Base-by-base conservation (phyloP, 1,140 invertebrate genomes). In the Drosophila paulistorum region DNA sequence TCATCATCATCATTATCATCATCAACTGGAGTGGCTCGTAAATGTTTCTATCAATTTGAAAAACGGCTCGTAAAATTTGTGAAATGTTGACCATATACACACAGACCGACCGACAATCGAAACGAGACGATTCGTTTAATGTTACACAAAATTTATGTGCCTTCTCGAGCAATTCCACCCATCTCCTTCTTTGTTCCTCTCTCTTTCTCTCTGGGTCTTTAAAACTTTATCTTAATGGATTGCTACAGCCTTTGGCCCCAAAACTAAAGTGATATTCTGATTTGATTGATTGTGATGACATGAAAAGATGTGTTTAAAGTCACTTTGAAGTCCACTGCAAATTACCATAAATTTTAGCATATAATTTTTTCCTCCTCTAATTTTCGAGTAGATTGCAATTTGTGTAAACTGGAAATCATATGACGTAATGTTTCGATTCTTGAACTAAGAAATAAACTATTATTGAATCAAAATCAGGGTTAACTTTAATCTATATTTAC, bases 31-130 rank as follows among this genome's bases (percentile, higher is more conserved):
- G 61, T 64, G 78, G 58, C 76, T 68, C 67, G 79, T 77, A 76
- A 85, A 85, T 85, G 82, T 85, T 85, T 85, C 82, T 82, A 85
- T 85, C 82, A 82, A 81, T 71, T 81, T 68, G 75, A 86, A 85
- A 81, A 71, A 75, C 82, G 68, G 62, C 82, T 87, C 82, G 83
- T 85, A 87, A 85, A 82, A 86, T 86, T 85, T 85, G 79, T 87
- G 83, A 85, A 73, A 86, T 85, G 83, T 70, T 75, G 68, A 68
- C 75, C 71, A 76, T 82, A 79, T 72, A 79, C 70, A 81, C 37
- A 54, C 71, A 48, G 39, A 58, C 10, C 7, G 60, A 57, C 60
- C 55, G 63, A 82, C 30, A 62, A 42, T 48, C 66, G 48, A 58
- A 72, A 41, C 66, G 65, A 65, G 61, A 71, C 78, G 75, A 77